Base-by-base conservation (phyloP, 2,797 vertebrate genomes). In the Chromis chromis region DNA sequence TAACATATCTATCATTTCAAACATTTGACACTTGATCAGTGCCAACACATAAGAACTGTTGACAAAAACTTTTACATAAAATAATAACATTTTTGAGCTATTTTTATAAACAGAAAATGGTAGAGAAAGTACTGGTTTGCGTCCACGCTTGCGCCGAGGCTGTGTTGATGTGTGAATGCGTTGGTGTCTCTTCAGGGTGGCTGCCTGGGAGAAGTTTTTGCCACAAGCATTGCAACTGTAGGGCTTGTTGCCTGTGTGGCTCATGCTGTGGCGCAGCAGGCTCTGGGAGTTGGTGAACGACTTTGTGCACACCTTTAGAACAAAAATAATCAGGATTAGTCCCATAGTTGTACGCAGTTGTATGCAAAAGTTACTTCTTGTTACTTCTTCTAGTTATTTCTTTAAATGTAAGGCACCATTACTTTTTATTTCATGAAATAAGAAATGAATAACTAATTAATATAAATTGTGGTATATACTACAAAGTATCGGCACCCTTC, bases 241-340 rank as follows among this genome's bases (percentile, higher is more conserved):
- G 48, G 96, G 94, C 40, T 94, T 95, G 65, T 93, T 93, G 31
- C 95, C 95, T 0, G 95, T 96, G 86, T 98, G 97, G n/a, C 94
- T 96, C 85, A 97, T 93, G 83, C 94, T 94, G 93, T 97, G 96
- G 67, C 97, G 96, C 72, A 96, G 93, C 82, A 97, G 94, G 90
- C 96, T 97, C 89, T 96, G 95, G 0, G 96, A 96, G 0, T 96
- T 96, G 5, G 95, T 96, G 92, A 97, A 98, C 67, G 95, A 94
- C 91, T 97, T 98, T 53, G 93, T 87, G 73, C 97, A 98, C 63
- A 92, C 86, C 93, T 94, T 73, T 64, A 85, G 56, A 77, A 72
- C 21, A 74, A 83, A n/a, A 76, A 84, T 12, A 81, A 74, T 28
- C 44, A 52, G 31, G 21, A 76, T 83, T 64, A 80, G 59, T 52